Evolutionary conservation across 35 echinoderm and acorn worm genomes (phyloP).

Genomic region (Eucidaris tribuloides): DNA sequence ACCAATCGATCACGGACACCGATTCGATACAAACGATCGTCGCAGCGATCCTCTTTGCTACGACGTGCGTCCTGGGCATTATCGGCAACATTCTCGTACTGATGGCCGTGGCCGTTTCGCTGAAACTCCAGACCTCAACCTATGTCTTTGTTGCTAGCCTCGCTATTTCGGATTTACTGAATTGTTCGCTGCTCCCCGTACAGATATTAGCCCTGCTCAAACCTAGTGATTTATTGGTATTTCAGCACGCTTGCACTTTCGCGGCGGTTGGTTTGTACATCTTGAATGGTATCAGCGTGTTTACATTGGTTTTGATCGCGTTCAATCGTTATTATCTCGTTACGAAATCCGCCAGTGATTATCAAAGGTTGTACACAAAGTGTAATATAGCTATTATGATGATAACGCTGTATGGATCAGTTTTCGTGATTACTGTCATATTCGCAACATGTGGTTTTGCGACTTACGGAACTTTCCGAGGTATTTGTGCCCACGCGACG

Average conservation of each 20-base stretch:
- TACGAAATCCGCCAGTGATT: not conserved
- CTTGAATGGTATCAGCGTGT: not conserved
- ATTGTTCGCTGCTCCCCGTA: not conserved
- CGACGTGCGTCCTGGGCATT: not conserved
- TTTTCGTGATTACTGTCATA: not conserved
- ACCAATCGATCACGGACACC: no score
- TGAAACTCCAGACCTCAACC: not conserved
- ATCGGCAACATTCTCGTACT: constrained; percentile 21
- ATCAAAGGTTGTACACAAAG: not conserved
- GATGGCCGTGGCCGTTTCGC: not conserved
- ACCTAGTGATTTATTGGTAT: not conserved
- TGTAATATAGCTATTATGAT: not conserved
- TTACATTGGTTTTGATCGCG: constrained; percentile 3
- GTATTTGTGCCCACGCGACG: not conserved
- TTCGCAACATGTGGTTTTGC: not conserved
- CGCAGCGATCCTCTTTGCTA: not conserved
- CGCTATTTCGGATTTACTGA: constrained; percentile 2
- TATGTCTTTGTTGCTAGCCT: constrained; percentile 7
- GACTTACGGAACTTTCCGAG: not conserved
- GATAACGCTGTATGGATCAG: not conserved
- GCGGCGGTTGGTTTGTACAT: not conserved
- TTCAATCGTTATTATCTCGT: constrained; percentile 13
- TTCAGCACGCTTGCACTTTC: not conserved
- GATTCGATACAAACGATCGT: no score
- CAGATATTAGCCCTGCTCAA: constrained; percentile 3